These are phyloP conservation scores for Scaptomyza hsui DNA, from an alignment of 1,140 invertebrate genomes.

Conservation along the genomic window DNA sequence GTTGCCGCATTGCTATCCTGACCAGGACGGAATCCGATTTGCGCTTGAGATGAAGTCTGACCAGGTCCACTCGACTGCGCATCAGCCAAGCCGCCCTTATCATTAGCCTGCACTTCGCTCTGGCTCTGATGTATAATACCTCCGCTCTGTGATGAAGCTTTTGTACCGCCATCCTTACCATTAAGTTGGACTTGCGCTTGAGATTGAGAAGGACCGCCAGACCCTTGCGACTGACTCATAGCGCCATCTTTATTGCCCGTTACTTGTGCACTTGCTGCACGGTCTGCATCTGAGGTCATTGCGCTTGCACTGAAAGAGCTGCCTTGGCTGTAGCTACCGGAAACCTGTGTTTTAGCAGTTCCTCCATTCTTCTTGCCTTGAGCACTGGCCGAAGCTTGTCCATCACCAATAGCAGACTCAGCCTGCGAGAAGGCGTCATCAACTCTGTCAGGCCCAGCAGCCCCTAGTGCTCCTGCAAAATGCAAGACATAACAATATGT, in stretches of 20 bases:
- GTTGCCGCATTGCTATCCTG: slow-evolving; percentile 84
- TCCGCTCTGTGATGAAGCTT: slow-evolving; percentile 89
- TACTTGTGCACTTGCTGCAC: slow-evolving; percentile 89
- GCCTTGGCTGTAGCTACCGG: slow-evolving; percentile 89
- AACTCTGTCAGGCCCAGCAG: slow-evolving; percentile 80
- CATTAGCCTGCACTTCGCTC: slow-evolving; percentile 86
- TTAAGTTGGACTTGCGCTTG: slow-evolving; percentile 91
- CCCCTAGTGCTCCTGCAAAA: slow-evolving; percentile 30
- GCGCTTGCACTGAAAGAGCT: slow-evolving; percentile 93
- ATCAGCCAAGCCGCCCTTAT: slow-evolving; percentile 92
- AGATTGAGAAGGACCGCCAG: slow-evolving; percentile 89
- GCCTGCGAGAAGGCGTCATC: slow-evolving; percentile 90
- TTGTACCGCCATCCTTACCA: slow-evolving; percentile 89
- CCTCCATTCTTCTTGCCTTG: slow-evolving; percentile 89
- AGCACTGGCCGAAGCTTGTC: slow-evolving; percentile 89
- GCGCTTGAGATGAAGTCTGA: slow-evolving; percentile 92
- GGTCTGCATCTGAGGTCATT: slow-evolving; percentile 89
- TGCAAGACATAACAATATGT: neutral
- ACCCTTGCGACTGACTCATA: slow-evolving; percentile 89
- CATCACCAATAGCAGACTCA: slow-evolving; percentile 88
- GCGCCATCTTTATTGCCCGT: slow-evolving; percentile 90
- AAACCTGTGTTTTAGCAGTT: slow-evolving; percentile 91
- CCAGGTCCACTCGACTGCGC: slow-evolving; percentile 92
- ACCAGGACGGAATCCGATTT: slow-evolving; percentile 92
- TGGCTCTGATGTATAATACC: slow-evolving; percentile 89